Conservation (phyloP, 30 jellyfish, hydroid and myxozoan genomes). For the Cassiopea xamachana region DNA sequence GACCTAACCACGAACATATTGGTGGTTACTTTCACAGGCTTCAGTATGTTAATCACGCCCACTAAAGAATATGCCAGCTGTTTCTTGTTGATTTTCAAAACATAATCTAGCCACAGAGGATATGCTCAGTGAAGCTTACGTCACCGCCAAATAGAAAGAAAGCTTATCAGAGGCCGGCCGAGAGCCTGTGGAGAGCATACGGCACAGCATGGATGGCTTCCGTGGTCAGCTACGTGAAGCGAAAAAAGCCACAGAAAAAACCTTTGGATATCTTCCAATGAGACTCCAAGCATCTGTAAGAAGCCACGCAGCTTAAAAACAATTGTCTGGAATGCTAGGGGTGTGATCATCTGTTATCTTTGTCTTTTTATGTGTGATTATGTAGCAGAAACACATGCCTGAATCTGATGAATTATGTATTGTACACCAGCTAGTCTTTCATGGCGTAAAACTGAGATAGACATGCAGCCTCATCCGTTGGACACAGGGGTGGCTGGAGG, state of each 20-base stretch:
- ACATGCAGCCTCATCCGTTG: background rate
- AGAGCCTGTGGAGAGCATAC: background rate
- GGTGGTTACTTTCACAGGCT: no score
- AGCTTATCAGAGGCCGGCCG: background rate
- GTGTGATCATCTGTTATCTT: conserved; percentile 10
- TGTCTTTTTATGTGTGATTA: background rate
- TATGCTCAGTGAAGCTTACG: conserved; percentile 5
- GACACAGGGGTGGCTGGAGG: background rate
- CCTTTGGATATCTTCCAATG: conserved; percentile 51
- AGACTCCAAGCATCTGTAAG: background rate
- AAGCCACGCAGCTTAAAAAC: background rate
- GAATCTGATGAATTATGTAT: background rate
- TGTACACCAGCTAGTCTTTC: background rate
- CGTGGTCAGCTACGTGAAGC: conserved; percentile 3
- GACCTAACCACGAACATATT: no score
- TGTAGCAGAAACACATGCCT: background rate
- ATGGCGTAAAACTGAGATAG: background rate
- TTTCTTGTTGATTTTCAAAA: background rate
- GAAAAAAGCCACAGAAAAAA: conserved; percentile 29
- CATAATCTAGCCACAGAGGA: background rate
- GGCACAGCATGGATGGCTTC: conserved; percentile 23
- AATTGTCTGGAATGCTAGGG: conserved; percentile 14
- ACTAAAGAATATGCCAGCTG: background rate
- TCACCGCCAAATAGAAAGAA: conserved; percentile 17
- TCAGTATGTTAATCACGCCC: background rate